A percentile compares a stretch with the other conserved stretches of the same genome.
Conservation (phyloP, 2,797 vertebrate genomes). For the Helarctos malayanus region DNA sequence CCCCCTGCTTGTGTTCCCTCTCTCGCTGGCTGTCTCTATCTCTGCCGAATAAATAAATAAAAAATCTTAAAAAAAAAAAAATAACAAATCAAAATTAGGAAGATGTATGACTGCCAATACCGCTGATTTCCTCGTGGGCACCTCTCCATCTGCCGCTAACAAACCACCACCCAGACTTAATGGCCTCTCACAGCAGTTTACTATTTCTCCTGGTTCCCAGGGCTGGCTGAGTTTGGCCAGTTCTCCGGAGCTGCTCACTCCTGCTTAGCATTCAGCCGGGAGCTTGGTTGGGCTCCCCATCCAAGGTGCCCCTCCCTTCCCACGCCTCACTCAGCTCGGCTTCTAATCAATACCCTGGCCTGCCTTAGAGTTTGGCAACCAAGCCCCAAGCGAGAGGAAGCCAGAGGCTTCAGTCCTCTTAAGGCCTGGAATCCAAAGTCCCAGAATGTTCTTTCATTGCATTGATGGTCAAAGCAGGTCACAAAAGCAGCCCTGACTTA, state of each 20-base stretch:
- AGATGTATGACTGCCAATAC: not conserved
- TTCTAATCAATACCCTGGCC: not conserved
- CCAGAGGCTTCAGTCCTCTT: not conserved
- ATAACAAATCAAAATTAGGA: not conserved
- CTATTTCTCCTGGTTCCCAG: not conserved
- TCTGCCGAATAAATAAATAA: no score
- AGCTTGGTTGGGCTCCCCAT: no score
- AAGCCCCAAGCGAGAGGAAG: no score
- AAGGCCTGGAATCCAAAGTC: not conserved
- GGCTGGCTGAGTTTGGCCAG: not conserved
- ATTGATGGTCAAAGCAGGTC: not conserved
- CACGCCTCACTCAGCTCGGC: rapidly evolving
- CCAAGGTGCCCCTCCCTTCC: not conserved
- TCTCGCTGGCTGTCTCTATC: no score
- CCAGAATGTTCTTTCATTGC: not conserved
- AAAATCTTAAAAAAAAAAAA: no score
- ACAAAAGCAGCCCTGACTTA: not conserved
- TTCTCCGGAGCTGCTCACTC: not conserved
- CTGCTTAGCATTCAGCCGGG: not conserved
- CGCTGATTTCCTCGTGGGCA: not conserved
- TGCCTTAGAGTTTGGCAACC: not conserved
- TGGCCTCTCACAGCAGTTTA: not conserved
- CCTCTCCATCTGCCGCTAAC: not conserved
- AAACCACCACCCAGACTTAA: not conserved
- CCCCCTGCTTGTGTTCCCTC: no score